These are phyloP conservation scores for Vanessa atalanta DNA, from an alignment of 1,140 invertebrate genomes.

Conservation along the genomic window DNA sequence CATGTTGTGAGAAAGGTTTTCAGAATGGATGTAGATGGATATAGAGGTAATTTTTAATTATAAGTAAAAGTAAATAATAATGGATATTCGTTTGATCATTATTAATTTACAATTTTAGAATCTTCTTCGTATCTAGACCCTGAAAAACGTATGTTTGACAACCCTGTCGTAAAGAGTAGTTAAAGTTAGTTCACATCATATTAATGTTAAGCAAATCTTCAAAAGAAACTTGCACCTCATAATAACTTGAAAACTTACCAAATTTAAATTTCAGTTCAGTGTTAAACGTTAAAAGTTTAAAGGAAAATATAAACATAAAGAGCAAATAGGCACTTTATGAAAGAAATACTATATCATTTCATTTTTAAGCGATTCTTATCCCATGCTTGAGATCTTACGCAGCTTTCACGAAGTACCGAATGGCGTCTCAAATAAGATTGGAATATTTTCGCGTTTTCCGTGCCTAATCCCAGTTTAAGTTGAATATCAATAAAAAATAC, in stretches of 20 bases:
- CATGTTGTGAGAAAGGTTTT: no score
- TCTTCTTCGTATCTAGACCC: no score
- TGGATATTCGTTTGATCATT: no score
- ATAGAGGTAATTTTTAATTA: no score
- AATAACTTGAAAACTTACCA: not conserved
- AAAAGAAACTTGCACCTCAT: not conserved
- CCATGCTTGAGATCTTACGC: not conserved
- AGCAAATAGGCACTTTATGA: not conserved
- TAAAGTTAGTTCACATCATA: no score
- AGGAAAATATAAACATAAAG: not conserved
- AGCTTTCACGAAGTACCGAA: not conserved
- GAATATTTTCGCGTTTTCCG: not conserved
- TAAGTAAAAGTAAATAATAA: no score
- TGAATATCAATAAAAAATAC: not conserved
- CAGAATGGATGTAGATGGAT: no score
- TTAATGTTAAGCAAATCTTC: no score
- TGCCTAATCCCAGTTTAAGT: not conserved
- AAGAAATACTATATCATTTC: not conserved
- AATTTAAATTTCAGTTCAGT: not conserved
- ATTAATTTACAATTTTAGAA: no score
- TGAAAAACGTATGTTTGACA: no score
- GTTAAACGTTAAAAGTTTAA: not conserved
- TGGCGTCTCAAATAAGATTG: not conserved
- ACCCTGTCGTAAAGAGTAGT: no score
- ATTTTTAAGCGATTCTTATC: constrained; percentile 1